These are phyloP conservation scores for Trachelus tabidus DNA, from an alignment of 2,888 invertebrate genomes.

Conservation along the genomic window DNA sequence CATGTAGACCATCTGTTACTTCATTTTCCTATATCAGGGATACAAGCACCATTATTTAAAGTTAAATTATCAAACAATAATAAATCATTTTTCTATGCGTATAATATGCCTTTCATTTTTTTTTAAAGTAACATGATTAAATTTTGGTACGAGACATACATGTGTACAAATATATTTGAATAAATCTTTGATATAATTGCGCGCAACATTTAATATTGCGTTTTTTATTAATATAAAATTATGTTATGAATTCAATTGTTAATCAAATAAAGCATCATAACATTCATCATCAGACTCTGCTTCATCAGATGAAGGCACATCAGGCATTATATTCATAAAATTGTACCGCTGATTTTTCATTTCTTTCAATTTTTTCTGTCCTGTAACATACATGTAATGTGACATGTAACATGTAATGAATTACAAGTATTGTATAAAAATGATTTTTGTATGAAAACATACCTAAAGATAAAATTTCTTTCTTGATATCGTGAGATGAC, in stretches of 20 bases:
- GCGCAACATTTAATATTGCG: neutral
- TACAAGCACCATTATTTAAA: neutral
- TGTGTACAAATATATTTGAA: neutral
- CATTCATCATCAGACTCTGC: slow-evolving; percentile 57
- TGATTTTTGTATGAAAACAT: neutral
- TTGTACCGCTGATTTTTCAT: neutral
- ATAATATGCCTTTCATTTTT: neutral
- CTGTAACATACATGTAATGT: too few species aligned
- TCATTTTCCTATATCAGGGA: neutral
- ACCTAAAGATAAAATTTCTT: neutral
- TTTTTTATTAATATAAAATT: neutral
- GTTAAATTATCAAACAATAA: neutral
- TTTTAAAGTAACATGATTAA: neutral
- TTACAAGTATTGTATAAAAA: neutral
- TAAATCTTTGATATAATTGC: neutral
- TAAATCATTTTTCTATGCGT: neutral
- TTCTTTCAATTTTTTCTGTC: slow-evolving; percentile 37
- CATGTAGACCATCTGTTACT: neutral
- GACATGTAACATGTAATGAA: too few species aligned
- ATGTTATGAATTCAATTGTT: neutral
- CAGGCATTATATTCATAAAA: slow-evolving; percentile 44
- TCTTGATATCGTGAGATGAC: neutral
- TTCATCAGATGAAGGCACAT: slow-evolving; percentile 43
- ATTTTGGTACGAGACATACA: neutral
- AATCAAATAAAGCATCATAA: slow-evolving; percentile 25